Base-by-base conservation (phyloP, 2,888 invertebrate species). In the Parnassius glacialis region DNA sequence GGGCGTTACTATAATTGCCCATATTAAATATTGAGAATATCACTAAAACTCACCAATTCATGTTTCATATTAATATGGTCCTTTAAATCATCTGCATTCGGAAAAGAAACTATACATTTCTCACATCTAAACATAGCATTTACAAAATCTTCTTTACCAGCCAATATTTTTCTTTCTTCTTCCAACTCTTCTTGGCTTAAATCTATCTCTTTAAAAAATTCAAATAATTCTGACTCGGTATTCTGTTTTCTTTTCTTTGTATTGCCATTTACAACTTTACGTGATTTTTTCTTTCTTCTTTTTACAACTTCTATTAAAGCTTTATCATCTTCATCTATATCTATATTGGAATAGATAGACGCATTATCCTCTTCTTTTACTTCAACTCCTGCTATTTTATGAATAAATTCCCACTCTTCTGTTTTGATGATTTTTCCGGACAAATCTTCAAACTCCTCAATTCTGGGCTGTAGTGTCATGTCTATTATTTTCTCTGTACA, bases 81-180 rank as follows among this genome's bases (percentile, higher is more conserved):
- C 2, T 76, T 80, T 61, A 87, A 72, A 65, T 88, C 88, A 7
- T 90, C 89, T 0, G 70, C 75, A 66, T 87, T 90, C 0, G 89
- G 84, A 61, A 89, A 90, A 0, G 85, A 70, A 0, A 80, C 0
- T 0, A 90, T 74, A 72, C 90, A 90, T 1, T 48, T 66, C 0
- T 84, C 84, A 66, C 90, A 90, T 9, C 74, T 73, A 61, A 84
- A 87, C 80, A 87, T 83, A 0, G 90, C 86, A 59, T 88, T 86
- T 0, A 83, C 70, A 72, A 81, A 90, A 34, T 85, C 85, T 7
- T 89, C 90, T 57, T 67, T 78, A 0, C 66, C 44, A 16, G 59
- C 69, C 25, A 80, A 61, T 20, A 65, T 0, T 52, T 62, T 72
- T 52, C 90, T 80, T 34, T 90, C 90, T 44, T 81, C 77, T 9